Base-by-base conservation (phyloP, 23 tunicate species). In the Ascidia mentula region DNA sequence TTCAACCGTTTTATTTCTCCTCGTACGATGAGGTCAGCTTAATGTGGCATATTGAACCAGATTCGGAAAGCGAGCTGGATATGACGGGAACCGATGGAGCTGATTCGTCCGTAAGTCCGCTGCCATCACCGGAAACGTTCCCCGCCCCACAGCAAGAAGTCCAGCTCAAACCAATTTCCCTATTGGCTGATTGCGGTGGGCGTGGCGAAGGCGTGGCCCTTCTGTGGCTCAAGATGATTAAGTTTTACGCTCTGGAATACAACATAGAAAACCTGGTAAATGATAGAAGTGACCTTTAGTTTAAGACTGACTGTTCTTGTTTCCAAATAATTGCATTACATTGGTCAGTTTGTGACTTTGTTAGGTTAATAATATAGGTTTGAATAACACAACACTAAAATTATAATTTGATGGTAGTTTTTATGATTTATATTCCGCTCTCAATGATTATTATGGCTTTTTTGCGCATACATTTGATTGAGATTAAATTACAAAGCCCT, bases 241-340 rank as follows among this genome's bases (percentile, higher is more conserved):
- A 87, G 82, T 96, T 86, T 72, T 89, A 71, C 37, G 89, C 99
- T 0, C 40, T 89, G 34, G 79, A 90, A 38, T 90, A 69, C 79
- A 85, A 77, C 26, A 83, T 90, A 53, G 96, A 90, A 77, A 84
- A 86, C 9, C 28, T 77, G 80, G 99, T 89, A 20, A n/a, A 40
- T n/a, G n/a, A n/a, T n/a, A n/a, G n/a, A n/a, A n/a, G n/a, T n/a
- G n/a, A n/a, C n/a, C n/a, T n/a, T n/a, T n/a, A n/a, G n/a, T n/a
- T n/a, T n/a, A n/a, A n/a, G n/a, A n/a, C n/a, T n/a, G n/a, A n/a
- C n/a, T 28, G 65, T 53, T 53, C 12, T 6, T 3, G 1, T 20
- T 53, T 53, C 24, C 13, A 53, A 3, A 42, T 42, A 42, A 12
- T 42, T 42, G 53, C 15, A 42, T n/a, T n/a, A n/a, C n/a, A n/a